Base-by-base conservation (phyloP, 2,797 vertebrate species). In the Carapus acus region DNA sequence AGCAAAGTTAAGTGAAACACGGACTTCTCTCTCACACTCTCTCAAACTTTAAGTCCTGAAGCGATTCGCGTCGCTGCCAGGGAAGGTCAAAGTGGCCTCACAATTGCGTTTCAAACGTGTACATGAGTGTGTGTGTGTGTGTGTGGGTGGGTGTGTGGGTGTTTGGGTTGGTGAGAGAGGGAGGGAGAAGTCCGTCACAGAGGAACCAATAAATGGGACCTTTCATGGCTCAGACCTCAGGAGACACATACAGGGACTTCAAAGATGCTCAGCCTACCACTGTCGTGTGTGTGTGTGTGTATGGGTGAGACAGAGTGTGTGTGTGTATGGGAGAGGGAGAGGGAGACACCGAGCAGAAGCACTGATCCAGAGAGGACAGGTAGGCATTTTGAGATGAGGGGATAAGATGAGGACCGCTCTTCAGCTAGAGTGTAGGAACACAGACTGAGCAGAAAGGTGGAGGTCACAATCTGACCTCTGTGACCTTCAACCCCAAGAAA, bases 171-270 rank as follows among this genome's bases (percentile, higher is more conserved):
- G 46, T n/a, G 33, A 21, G 47, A 11, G 33, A 16, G 34, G n/a
- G 18, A 21, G 46, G n/a, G 46, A 58, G 59, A 53, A 69, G 54
- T 68, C 70, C 75, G 71, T 75, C 71, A 79, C 53, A 65, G 54
- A 77, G 71, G 65, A 74, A 61, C 70, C 61, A 74, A 76, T 80
- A 83, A 80, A 77, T 74, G 81, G 53, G 71, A 69, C 74, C 73
- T 80, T 73, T 83, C 74, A 82, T 79, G 79, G 65, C 71, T 74
- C 61, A 64, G 67, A 70, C 81, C 76, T 68, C 72, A 73, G 59
- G 72, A 77, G 69, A 78, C 62, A 65, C 61, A 49, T 20, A 20
- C 38, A 40, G 56, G 47, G 52, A 76, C 77, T 73, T 81, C 74
- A 80, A 77, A 80, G 68, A 64, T 17, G 39, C 49, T 47, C 58